A percentile compares a stretch with the other conserved stretches of the same genome.
Conservation (phyloP, 2,797 vertebrate species). For the Scyliorhinus canicula region DNA sequence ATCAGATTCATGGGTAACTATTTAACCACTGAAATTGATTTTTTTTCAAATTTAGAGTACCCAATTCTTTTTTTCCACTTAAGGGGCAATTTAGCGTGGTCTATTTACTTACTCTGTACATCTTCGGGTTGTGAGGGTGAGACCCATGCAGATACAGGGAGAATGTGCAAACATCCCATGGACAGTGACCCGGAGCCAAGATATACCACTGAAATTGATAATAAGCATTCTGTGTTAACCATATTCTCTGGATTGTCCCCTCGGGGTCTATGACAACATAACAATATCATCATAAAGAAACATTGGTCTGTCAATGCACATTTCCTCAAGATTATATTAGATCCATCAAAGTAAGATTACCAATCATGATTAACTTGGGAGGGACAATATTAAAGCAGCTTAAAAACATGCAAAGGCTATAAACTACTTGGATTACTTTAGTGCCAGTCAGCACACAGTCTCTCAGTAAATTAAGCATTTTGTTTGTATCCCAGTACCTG, state of each 20-base stretch:
- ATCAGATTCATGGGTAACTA: not conserved
- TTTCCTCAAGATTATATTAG: not conserved
- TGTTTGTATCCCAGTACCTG: not conserved
- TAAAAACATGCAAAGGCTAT: not conserved
- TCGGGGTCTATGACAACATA: not conserved
- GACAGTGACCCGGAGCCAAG: too few relatives aligned
- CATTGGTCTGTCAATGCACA: not conserved
- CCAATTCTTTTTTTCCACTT: too few relatives aligned
- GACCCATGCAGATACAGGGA: too few relatives aligned
- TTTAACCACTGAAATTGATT: not conserved
- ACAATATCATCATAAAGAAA: slow-evolving; percentile 3
- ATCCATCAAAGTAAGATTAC: not conserved
- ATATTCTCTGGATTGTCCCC: not conserved
- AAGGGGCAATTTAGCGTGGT: too few relatives aligned
- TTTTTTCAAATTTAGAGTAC: too few relatives aligned
- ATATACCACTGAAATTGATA: not conserved
- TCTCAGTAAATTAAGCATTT: not conserved
- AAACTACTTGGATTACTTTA: not conserved
- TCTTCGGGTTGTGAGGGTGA: too few relatives aligned
- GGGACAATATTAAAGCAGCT: not conserved
- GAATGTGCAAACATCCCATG: too few relatives aligned
- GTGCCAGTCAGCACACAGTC: not conserved
- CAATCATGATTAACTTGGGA: not conserved
- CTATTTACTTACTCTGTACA: too few relatives aligned
- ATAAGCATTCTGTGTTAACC: not conserved